Base-by-base conservation (phyloP, 2,888 invertebrate species). In the Xestoiulus laeticollis region DNA sequence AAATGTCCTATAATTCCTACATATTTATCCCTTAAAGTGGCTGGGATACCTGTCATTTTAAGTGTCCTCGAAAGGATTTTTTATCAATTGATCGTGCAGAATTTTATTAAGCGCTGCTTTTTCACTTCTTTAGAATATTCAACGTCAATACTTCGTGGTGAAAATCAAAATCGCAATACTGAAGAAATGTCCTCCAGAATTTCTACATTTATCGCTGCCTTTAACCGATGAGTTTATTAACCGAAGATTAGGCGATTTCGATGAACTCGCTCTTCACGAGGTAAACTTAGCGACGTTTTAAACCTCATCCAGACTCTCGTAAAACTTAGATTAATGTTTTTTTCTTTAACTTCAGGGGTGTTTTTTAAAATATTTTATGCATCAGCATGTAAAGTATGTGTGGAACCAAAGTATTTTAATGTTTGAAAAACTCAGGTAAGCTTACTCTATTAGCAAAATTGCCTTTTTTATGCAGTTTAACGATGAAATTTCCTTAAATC, bases 311-410 rank as follows among this genome's bases (percentile, higher is more conserved):
- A n/a, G n/a, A n/a, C n/a, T n/a, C n/a, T n/a, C n/a, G n/a, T n/a
- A n/a, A n/a, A n/a, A n/a, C n/a, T n/a, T n/a, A n/a, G n/a, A n/a
- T n/a, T 44, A 84, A 38, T 86, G 14, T 85, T 78, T 88, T 43
- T 32, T 59, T 88, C n/a, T 82, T 16, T 38, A 33, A 59, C 44
- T 87, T 78, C 48, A 88, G 88, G 85, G 85, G 3, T 83, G 78
- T 38, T 68, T 86, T 83, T 88, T 87, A 68, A 89, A 87, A 87
- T 89, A 88, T 88, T 89, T 89, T 85, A 78, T 85, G 59, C 88
- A 89, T 85, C 88, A 88, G 19, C 86, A 88, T 33, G 3, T 88
- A 33, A 88, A 86, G 83, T 89, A 89, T 85, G 84, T 86, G 38
- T 89, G 88, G 88, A 87, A 89, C 44, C 59, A 88, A 14, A 32